Evolutionary conservation across 1,140 invertebrate genomes (phyloP), one percentile per base, ranked within the genome.

Genomic region (Diploscapter pachys): DNA sequence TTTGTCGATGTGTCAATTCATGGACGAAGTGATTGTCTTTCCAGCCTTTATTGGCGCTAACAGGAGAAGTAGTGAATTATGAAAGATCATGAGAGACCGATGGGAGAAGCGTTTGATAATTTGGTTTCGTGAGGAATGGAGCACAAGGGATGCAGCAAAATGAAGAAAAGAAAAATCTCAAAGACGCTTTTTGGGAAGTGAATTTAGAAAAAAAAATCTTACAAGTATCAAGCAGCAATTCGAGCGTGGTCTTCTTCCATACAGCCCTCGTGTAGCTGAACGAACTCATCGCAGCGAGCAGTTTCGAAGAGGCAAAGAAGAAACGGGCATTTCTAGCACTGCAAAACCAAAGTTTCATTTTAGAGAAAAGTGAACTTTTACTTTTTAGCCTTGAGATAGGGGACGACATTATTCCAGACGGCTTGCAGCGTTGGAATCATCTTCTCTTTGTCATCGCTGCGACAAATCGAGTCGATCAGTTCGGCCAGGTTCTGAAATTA

Each of bases 391-490:
- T 91, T 92, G 49, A 96, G 87, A 86, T 95, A 95, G 4, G 94
- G 94, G 9, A 93, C 92, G 4, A 95, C 91, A 84, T 94, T 93
- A 79, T 91, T 92, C 89, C 95, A 92, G 8, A 95, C 88, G 57
- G 90, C 91, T 5, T 90, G 91, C 5, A 95, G 88, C 64, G 94
- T 89, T 13, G 92, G 91, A 57, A 92, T 90, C 3, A 95, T 91
- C 85, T 92, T 92, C 85, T 96, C 94, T 84, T 96, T 96, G 84
- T 96, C 94, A 82, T 95, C 93, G 73, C 92, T 94, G 63, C 92
- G 91, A 85, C 93, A 96, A 69, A 93, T 92, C 13, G 95, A 92
- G 87, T 96, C 94, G 64, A 96, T 86, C 0, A 96, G 87, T n/a
- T 92, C 91, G 2, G 93, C 92, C n/a, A 95, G 88, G 82, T 93